phyloP scores from a whole-genome alignment of 2,888 invertebrate genomes.

The Euplagia quadripunctaria region DNA sequence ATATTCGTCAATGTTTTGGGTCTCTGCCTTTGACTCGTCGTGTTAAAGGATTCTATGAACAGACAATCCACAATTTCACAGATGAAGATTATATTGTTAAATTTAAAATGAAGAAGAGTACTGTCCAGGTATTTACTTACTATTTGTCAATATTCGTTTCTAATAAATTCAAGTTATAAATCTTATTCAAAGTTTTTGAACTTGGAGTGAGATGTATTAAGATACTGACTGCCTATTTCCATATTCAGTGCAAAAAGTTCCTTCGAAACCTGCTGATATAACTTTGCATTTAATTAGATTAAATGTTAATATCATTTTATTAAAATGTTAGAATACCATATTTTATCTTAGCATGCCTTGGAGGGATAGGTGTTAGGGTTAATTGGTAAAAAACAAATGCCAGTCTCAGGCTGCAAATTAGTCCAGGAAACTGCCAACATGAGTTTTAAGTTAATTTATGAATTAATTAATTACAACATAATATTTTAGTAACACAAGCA shows the following conservation, averaged over 20 bases:
- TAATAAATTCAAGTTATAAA: neutral
- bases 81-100: constrained; percentile 69
- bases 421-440: too few relatives aligned
- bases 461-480: too few relatives aligned
- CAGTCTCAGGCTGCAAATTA: too few relatives aligned
- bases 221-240: neutral
- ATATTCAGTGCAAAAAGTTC: neutral
- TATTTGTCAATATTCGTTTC: neutral
- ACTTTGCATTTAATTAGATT: neutral
- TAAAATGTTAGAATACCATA: neutral
- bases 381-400: too few relatives aligned
- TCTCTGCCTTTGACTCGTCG: constrained; percentile 35
- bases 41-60: constrained; percentile 66
- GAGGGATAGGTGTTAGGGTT: too few relatives aligned
- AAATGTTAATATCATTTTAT: neutral
- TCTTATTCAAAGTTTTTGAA: neutral
- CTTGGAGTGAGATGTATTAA: neutral
- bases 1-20: constrained; percentile 25
- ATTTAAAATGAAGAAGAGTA: constrained; percentile 74
- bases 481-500: too few relatives aligned
- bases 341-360: too few relatives aligned
- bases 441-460: too few relatives aligned
- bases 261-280: neutral
- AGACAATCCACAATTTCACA: constrained; percentile 63
- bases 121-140: constrained; percentile 67